Conservation (phyloP, 1,140 invertebrate genomes). For the Neuroterus valhalla region DNA sequence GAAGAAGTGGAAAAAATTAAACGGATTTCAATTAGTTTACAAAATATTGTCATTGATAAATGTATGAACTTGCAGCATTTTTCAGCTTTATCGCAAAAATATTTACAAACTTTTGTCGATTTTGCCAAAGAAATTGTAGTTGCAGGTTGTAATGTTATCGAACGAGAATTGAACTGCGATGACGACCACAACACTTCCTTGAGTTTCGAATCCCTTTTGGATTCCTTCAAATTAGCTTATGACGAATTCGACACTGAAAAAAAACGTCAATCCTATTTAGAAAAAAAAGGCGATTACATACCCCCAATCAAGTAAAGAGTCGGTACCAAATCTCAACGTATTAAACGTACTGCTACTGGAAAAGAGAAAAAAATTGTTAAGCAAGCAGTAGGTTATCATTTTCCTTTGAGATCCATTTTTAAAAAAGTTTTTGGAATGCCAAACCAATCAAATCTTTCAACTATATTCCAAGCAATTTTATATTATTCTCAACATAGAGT, state of each 20-base stretch:
- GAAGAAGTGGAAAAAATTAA: not conserved
- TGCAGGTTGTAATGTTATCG: slow-evolving; percentile 16
- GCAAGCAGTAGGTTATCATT: too few species aligned
- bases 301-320: slow-evolving; percentile 3
- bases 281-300: slow-evolving; percentile 15
- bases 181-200: slow-evolving; percentile 3
- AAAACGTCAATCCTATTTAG: slow-evolving; percentile 25
- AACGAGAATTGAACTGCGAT: not conserved
- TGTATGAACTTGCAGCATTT: not conserved
- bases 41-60: slow-evolving; percentile 14
- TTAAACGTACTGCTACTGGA: too few species aligned
- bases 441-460: too few species aligned
- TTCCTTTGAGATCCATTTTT: too few species aligned
- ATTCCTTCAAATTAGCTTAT: not conserved
- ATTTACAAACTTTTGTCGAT: slow-evolving; percentile 13
- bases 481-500: too few species aligned
- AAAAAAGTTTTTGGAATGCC: too few species aligned
- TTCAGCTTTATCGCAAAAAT: slow-evolving; percentile 3
- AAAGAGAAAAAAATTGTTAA: too few species aligned
- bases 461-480: too few species aligned
- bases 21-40: not conserved
- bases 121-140: slow-evolving; percentile 19
- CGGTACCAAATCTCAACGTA: slow-evolving; percentile 1
- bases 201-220: not conserved
- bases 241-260: not conserved